Evolutionary conservation across 2,888 invertebrate species (phyloP).

Genomic region (Seira sanloemensis): DNA sequence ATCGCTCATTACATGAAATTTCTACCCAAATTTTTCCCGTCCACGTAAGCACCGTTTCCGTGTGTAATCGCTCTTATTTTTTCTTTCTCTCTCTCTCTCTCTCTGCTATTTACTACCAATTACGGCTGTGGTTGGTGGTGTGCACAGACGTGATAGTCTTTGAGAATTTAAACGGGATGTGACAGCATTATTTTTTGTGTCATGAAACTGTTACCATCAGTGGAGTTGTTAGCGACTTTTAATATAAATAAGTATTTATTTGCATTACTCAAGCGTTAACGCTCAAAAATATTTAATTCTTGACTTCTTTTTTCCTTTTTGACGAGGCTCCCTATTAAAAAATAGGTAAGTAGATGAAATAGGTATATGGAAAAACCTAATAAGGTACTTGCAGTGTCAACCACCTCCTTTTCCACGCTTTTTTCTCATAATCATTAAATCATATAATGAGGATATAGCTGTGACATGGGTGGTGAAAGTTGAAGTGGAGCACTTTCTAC

Average conservation of each 20-base stretch:
- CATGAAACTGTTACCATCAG: too few species aligned
- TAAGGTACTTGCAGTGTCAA: slow-evolving; percentile 23
- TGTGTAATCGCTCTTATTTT: neutral
- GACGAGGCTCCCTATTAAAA: too few species aligned
- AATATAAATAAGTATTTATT: too few species aligned
- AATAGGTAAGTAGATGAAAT: neutral
- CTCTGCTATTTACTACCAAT: neutral
- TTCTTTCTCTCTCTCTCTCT: neutral
- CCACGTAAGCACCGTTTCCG: too few species aligned
- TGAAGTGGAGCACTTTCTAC: too few species aligned
- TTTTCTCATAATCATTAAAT: slow-evolving; percentile 4
- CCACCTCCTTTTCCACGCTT: neutral
- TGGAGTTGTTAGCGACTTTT: too few species aligned
- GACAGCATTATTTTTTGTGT: too few species aligned
- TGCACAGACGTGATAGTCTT: neutral
- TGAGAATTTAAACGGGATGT: neutral
- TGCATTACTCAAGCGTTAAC: too few species aligned
- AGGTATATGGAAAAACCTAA: neutral
- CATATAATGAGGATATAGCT: neutral
- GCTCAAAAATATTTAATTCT: too few species aligned
- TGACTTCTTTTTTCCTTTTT: too few species aligned
- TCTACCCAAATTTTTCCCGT: too few species aligned
- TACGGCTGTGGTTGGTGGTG: neutral
- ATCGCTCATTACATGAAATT: too few species aligned
- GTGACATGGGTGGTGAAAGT: neutral